Conservation (phyloP, 2,888 invertebrate genomes). For the Agonopterix subpropinquella region DNA sequence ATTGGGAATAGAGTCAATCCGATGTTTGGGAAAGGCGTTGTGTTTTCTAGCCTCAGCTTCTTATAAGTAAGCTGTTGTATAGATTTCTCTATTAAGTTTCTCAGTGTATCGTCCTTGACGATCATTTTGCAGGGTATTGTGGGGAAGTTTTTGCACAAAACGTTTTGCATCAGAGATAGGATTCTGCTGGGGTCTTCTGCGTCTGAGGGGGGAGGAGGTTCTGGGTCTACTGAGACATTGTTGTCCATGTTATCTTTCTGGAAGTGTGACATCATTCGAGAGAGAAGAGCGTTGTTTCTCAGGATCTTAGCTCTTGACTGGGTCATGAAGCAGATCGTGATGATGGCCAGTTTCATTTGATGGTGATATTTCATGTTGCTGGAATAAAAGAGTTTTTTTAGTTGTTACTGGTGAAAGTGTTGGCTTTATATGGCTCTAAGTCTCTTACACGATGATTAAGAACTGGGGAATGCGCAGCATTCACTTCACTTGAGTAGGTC, state of each 20-base stretch:
- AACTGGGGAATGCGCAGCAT: too few relatives aligned
- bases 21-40: constrained; percentile 26
- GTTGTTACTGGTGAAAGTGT: too few relatives aligned
- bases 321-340: constrained; percentile 6
- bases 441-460: too few relatives aligned
- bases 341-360: neutral
- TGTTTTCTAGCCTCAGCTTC: constrained; percentile 31
- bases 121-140: constrained; percentile 54
- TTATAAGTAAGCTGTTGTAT: constrained; percentile 55
- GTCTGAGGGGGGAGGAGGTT: neutral
- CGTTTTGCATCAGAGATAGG: constrained; percentile 47
- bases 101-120: constrained; percentile 39
- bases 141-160: constrained; percentile 58
- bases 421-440: too few relatives aligned
- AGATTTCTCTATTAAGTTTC: constrained; percentile 45
- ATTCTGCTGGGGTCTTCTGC: constrained; percentile 12
- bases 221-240: neutral
- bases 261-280: constrained; percentile 59
- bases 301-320: constrained; percentile 33
- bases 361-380: too few relatives aligned
- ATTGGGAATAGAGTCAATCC: constrained; percentile 40
- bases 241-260: constrained; percentile 38
- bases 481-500: too few relatives aligned
- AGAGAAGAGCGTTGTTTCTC: constrained; percentile 56
- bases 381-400: too few relatives aligned